Evolutionary conservation across 2,888 invertebrate species (phyloP).

Genomic region (Lysandra bellargus): DNA sequence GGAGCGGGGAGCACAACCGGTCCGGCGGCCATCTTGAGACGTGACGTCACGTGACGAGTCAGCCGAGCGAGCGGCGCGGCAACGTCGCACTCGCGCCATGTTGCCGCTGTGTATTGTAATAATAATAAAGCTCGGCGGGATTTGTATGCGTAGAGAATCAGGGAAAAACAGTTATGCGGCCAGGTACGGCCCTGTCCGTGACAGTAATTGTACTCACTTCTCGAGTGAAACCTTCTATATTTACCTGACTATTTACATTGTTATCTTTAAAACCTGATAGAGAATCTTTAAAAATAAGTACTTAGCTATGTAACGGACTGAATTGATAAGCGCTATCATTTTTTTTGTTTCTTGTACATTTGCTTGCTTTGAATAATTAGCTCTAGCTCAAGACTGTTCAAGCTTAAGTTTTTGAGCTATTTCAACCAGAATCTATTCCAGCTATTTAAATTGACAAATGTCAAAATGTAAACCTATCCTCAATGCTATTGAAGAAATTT

Average conservation of each 20-base stretch:
- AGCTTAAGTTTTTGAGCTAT: too few relatives aligned
- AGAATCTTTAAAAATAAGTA: neutral
- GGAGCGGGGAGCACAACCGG: slow-evolving; percentile 67
- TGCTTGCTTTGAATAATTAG: neutral
- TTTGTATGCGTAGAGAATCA: slow-evolving; percentile 70
- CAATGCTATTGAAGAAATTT: too few relatives aligned
- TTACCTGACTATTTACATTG: slow-evolving; percentile 15
- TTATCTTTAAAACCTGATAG: slow-evolving; percentile 1
- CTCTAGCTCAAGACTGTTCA: too few relatives aligned
- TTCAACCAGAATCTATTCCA: too few relatives aligned
- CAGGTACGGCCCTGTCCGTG: slow-evolving; percentile 58
- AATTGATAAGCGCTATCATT: neutral
- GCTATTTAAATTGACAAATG: too few relatives aligned
- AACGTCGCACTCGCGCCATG: slow-evolving; percentile 68
- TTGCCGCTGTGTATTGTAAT: slow-evolving; percentile 71
- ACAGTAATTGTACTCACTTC: slow-evolving; percentile 28
- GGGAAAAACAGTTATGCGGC: slow-evolving; percentile 74
- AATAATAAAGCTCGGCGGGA: slow-evolving; percentile 68
- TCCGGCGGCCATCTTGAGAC: slow-evolving; percentile 80
- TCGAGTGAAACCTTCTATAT: slow-evolving; percentile 12
- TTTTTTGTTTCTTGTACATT: neutral
- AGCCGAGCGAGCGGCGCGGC: slow-evolving; percentile 72
- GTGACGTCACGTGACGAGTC: slow-evolving; percentile 81
- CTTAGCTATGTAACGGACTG: neutral
- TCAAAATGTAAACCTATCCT: too few relatives aligned